These are phyloP conservation scores for Adelphocoris suturalis DNA, from an alignment of 2,888 invertebrate species.

Conservation along the genomic window DNA sequence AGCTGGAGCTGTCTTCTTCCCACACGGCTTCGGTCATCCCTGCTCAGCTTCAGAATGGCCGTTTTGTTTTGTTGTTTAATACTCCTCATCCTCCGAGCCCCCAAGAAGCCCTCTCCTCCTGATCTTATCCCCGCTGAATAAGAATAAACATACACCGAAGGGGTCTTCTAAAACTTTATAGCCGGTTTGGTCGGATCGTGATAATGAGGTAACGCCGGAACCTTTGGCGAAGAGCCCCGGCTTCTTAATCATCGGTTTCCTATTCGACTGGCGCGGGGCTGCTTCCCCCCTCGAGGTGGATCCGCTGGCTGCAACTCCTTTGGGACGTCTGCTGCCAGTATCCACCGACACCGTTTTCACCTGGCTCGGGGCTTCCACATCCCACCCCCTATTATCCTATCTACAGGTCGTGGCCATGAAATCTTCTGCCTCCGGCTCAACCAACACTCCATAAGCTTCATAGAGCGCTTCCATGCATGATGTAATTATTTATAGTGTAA, in stretches of 20 bases:
- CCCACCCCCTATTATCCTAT: conserved; percentile 23
- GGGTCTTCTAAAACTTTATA: conserved; percentile 55
- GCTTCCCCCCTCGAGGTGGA: neutral
- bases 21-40: conserved; percentile 35
- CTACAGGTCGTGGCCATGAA: conserved; percentile 1
- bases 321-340: conserved; percentile 13
- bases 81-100: conserved; percentile 34
- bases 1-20: conserved; percentile 52
- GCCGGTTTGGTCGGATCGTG: conserved; percentile 64
- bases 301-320: conserved; percentile 40
- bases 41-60: conserved; percentile 39
- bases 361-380: conserved; percentile 37
- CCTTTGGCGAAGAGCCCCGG: conserved; percentile 56
- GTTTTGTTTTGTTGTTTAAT: conserved; percentile 51
- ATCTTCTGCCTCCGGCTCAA: conserved; percentile 21
- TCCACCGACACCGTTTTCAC: conserved; percentile 17
- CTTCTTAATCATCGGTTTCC: conserved; percentile 57
- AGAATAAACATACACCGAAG: conserved; percentile 64
- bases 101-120: conserved; percentile 8
- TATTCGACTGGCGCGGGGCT: neutral
- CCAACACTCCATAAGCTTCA: neutral
- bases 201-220: conserved; percentile 68
- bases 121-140: conserved; percentile 67
- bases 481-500: too few relatives aligned
- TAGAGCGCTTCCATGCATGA: neutral